A percentile compares a stretch with the other conserved stretches of the same genome.
Evolutionary conservation across 2,797 vertebrate species (phyloP).

Genomic region (Astyanax mexicanus): DNA sequence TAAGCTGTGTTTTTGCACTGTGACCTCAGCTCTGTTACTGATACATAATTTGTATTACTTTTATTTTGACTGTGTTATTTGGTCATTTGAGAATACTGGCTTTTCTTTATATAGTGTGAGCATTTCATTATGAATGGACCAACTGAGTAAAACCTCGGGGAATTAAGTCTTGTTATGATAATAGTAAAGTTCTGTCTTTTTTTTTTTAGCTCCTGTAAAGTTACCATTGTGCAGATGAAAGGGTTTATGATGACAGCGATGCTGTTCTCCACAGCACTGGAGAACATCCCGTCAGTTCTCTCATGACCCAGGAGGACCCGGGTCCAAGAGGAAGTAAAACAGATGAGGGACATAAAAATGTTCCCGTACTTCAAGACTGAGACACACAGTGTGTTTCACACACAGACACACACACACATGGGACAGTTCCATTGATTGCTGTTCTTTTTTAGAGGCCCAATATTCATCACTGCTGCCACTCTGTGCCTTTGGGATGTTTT

Average conservation of each 20-base stretch:
- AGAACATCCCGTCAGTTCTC: background rate
- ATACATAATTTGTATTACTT: background rate
- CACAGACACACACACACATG: slow-evolving; percentile 58
- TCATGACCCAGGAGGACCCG: background rate
- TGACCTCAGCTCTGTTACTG: background rate
- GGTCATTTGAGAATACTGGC: too few relatives aligned
- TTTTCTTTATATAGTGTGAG: too few relatives aligned
- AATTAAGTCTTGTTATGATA: too few relatives aligned
- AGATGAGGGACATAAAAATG: background rate
- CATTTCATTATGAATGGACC: too few relatives aligned
- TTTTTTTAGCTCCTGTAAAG: too few relatives aligned
- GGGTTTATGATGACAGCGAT: background rate
- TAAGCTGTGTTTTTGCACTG: background rate
- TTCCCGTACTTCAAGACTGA: slow-evolving; percentile 11
- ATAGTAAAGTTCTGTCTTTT: too few relatives aligned
- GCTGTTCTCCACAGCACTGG: background rate
- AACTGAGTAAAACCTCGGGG: too few relatives aligned
- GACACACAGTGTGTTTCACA: slow-evolving; percentile 52
- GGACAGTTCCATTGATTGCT: slow-evolving; percentile 74
- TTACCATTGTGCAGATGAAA: background rate
- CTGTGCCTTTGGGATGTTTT: slow-evolving; percentile 66
- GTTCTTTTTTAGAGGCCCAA: slow-evolving; percentile 42
- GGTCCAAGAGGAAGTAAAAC: background rate
- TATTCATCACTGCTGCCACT: slow-evolving; percentile 51
- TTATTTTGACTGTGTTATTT: background rate